A percentile compares a stretch with the other conserved stretches of the same genome.
These are phyloP conservation scores for Eristalis intricaria DNA, from an alignment of 2,888 invertebrate genomes.

Conservation along the genomic window DNA sequence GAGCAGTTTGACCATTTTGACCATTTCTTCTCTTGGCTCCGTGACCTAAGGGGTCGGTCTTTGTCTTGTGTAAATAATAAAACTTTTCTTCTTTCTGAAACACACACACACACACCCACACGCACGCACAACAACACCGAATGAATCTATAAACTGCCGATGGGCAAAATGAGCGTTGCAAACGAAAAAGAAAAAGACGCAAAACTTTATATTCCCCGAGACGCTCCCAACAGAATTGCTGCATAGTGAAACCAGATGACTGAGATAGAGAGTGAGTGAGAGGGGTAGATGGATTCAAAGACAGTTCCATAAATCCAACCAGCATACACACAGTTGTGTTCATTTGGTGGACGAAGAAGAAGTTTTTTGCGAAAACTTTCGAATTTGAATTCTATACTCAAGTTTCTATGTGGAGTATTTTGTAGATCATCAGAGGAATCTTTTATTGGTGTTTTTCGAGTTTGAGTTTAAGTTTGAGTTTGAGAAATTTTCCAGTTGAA, in stretches of 20 bases:
- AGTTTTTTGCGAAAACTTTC: constrained; percentile 45
- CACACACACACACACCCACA: no score
- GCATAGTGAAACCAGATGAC: no score
- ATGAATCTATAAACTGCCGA: no score
- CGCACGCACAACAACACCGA: no score
- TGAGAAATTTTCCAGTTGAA: constrained; percentile 29
- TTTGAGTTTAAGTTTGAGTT: constrained; percentile 7
- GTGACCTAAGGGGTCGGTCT: no score
- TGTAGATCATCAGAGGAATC: constrained; percentile 58
- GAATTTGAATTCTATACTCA: constrained; percentile 51
- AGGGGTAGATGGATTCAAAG: background rate
- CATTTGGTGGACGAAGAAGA: constrained; percentile 5
- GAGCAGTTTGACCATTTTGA: background rate
- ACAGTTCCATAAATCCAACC: constrained; percentile 9
- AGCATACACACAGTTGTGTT: constrained; percentile 20
- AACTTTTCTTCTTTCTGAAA: background rate
- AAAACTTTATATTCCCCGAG: no score
- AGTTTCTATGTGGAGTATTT: constrained; percentile 51
- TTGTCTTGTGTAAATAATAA: constrained; percentile 8
- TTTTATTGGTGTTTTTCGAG: constrained; percentile 57
- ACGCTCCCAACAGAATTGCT: no score
- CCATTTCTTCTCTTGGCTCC: background rate
- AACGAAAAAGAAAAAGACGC: no score
- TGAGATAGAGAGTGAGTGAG: background rate
- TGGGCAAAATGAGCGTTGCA: background rate